phyloP scores from a whole-genome alignment of 2,113 vertebrate genomes.

The Eidolon helvum region DNA sequence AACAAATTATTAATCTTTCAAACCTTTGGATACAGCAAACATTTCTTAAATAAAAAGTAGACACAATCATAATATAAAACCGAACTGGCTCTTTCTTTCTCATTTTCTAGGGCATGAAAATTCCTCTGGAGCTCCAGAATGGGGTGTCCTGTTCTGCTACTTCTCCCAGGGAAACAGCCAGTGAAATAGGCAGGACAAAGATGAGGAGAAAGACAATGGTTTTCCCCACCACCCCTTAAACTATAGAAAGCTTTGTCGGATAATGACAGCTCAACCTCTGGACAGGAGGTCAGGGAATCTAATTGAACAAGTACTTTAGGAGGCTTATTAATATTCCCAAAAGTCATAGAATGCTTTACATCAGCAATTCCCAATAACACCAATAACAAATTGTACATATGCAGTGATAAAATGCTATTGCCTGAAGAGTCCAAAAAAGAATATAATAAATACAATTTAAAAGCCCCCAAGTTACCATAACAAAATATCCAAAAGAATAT shows the following conservation, averaged over 20 bases:
- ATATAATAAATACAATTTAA: constrained; percentile 41
- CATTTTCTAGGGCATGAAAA: background rate
- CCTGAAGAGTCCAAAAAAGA: constrained; percentile 6
- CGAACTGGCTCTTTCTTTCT: background rate
- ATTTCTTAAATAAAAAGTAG: constrained; percentile 38
- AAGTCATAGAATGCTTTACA: constrained; percentile 57
- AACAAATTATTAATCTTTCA: constrained; percentile 47
- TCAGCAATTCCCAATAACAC: constrained; percentile 52
- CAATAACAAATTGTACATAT: constrained; percentile 36
- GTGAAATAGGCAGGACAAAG: background rate
- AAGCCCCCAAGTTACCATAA: background rate
- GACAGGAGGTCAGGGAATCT: constrained; percentile 54
- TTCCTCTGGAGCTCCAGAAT: background rate
- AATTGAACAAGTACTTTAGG: constrained; percentile 62
- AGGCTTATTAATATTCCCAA: constrained; percentile 68
- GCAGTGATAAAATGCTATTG: constrained; percentile 41
- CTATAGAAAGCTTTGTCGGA: background rate
- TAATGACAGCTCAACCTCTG: constrained; percentile 57
- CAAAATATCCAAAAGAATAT: background rate
- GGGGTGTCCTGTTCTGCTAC: background rate
- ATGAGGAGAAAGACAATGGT: background rate
- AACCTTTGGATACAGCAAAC: constrained; percentile 12
- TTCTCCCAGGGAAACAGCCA: background rate
- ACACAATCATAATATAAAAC: background rate
- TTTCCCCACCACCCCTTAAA: background rate